Base-by-base conservation (phyloP, 2,888 invertebrate genomes). In the Lepidochrysops patricia region DNA sequence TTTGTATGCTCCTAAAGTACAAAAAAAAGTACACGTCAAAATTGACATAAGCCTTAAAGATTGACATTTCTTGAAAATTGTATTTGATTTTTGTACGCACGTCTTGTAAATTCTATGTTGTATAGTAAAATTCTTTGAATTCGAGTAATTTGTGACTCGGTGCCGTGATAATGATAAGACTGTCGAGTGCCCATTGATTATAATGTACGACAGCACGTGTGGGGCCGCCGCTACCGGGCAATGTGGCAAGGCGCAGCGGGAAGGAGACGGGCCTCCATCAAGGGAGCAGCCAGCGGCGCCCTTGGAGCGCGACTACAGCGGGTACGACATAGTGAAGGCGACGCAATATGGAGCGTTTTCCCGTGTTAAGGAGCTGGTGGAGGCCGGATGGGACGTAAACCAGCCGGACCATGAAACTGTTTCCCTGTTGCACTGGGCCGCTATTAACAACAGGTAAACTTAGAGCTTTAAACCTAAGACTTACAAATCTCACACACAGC, bases 381-480 rank as follows among this genome's bases (percentile, higher is more conserved):
- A 98, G 73, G 93, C 94, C 37, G 98, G 98, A 1, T 95, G 95
- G 87, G 96, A 98, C 88, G 97, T 98, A 12, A 98, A 98, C 82
- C 94, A 96, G 76, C 94, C 97, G 52, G 99, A 99, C 82, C 91
- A 92, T 67, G 99, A 99, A 83, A 98, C 97, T 57, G 98, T 99
- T 60, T 98, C 98, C 1, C 87, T 99, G 57, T 89, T 99, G n/a
- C 99, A 99, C 81, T 99, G 99, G 99, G 99, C 99, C 35, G 96
- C 99, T 15, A 99, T 99, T 75, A 99, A 99, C 84, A 99, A 99
- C 90, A 92, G 98, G 61, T 68, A 60, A 4, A 59, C 27, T 54
- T 2, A 6, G 25, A 34, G 9, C 34, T 25, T 26, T 13, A 37
- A 12, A 3, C 15, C 34, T 34, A 13, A 15, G n/a, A n/a, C n/a